Base-by-base conservation (phyloP, 2,888 invertebrate genomes). In the Hyles lineata region DNA sequence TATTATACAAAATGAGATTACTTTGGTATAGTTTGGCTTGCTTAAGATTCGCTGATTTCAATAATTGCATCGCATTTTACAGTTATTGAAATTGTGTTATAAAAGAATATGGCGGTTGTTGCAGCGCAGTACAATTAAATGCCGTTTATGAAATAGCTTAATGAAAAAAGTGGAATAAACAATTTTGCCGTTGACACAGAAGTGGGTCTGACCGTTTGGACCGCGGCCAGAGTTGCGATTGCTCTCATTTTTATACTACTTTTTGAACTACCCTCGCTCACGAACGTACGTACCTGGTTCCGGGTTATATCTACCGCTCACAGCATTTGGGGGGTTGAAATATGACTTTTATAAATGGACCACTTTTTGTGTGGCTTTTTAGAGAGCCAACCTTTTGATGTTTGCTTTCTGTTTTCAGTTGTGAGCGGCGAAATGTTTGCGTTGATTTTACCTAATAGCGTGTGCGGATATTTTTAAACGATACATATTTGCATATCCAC, bases 161-260 rank as follows among this genome's bases (percentile, higher is more conserved):
- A 71, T 43, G 71, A 77, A 77, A 82, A 79, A 78, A 79, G 75
- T 67, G 74, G 69, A 76, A 79, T 79, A 78, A 80, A 79, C 76
- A 75, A 78, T 81, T 78, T 81, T 74, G 73, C 71, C 75, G 77
- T 80, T 80, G 84, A 81, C 80, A 78, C 74, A 76, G 76, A 74
- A 76, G 79, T 79, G 77, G 76, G 79, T 78, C 78, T 85, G 85
- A 83, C 83, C 82, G 78, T 75, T 87, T 89, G 88, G 88, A 83
- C 74, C 74, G 69, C 19, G 32, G 85, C 88, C 89, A 88, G 80
- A 79, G 78, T 83, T 82, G 81, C 75, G 80, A 83, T 81, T 81
- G 79, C 78, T 75, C 78, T 76, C 82, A 82, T 85, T 87, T 87
- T 82, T 82, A 80, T 77, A 80, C 76, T 83, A 85, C 74, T 83